Base-by-base conservation (phyloP, 1,140 invertebrate species). In the Glossosoma conforme region DNA sequence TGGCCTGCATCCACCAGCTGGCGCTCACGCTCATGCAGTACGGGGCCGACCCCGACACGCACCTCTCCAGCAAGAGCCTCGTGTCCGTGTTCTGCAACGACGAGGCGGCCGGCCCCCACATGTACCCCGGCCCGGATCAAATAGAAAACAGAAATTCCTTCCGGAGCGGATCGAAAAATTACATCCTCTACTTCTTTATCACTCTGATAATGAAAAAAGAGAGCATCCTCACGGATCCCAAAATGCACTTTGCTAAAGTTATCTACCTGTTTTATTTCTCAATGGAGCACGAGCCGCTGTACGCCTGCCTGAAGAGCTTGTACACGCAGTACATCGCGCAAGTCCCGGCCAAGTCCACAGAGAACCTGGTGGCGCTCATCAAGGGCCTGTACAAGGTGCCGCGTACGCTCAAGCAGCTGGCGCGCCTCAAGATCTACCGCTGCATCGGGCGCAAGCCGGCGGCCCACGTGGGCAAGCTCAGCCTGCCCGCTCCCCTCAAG, bases 121-220 rank as follows among this genome's bases (percentile, higher is more conserved):
- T 54, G 21, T 60, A 60, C 35, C 44, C 41, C 4, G 48, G 43
- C 9, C 40, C 45, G 0, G 51, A 55, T 35, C 32, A 46, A 8
- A 19, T 56, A n/a, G 49, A 56, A 32, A 60, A 45, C 33, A 22
- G 54, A 66, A 83, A 62, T 73, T 81, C 66, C 64, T 83, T 61
- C 78, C 81, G 73, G 75, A 83, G 65, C 62, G 76, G 63, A 62
- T 77, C 72, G 37, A 75, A 78, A 49, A 78, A 80, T 65, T 80
- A 81, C 65, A 77, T 84, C 55, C 70, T 81, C 3, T 85, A 83
- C 60, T 83, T 84, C 64, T 86, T 83, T 60, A 79, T 86, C 43
- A 78, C 84, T 61, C 65, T 83, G 44, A 76, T 86, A 55, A 81
- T 77, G 44, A 71, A 78, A 47, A 84, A 84, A 62, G 83, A 86